Evolutionary conservation across 37 sponge, comb jelly and placozoan genomes (phyloP).

Genomic region (Beroe ovata): DNA sequence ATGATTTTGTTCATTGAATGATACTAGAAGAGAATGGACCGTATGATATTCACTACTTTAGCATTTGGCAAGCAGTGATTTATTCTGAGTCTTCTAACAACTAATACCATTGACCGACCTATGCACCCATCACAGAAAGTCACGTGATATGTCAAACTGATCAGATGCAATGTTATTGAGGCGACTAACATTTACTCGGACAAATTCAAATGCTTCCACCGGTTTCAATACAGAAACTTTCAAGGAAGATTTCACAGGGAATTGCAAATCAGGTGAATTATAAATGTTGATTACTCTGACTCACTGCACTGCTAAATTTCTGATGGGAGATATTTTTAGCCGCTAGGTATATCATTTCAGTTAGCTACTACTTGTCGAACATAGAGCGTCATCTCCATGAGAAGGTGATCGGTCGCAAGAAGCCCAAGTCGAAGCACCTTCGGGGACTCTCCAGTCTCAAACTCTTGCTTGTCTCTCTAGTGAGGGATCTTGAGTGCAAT

Average conservation of each 20-base stretch:
- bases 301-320: too few species aligned
- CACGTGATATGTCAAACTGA: too few species aligned
- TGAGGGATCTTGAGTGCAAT: conserved; percentile 53
- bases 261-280: conserved; percentile 44
- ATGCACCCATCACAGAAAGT: too few species aligned
- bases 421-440: conserved; percentile 29
- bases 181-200: not conserved
- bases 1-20: too few species aligned
- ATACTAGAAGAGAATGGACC: too few species aligned
- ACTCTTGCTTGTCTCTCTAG: conserved; percentile 1
- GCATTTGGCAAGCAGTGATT: too few species aligned
- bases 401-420: conserved; percentile 1
- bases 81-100: too few species aligned
- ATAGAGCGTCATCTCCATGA: conserved; percentile 24
- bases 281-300: not conserved
- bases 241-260: conserved; percentile 60
- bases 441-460: conserved; percentile 1
- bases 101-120: too few species aligned
- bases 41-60: too few species aligned
- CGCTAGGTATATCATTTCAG: not conserved
- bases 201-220: conserved; percentile 1
- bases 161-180: conserved; percentile 16
- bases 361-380: conserved; percentile 48
- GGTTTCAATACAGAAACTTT: conserved; percentile 9
- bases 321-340: too few species aligned